phyloP scores from a whole-genome alignment of 2,797 vertebrate genomes.

The Antrozous pallidus region DNA sequence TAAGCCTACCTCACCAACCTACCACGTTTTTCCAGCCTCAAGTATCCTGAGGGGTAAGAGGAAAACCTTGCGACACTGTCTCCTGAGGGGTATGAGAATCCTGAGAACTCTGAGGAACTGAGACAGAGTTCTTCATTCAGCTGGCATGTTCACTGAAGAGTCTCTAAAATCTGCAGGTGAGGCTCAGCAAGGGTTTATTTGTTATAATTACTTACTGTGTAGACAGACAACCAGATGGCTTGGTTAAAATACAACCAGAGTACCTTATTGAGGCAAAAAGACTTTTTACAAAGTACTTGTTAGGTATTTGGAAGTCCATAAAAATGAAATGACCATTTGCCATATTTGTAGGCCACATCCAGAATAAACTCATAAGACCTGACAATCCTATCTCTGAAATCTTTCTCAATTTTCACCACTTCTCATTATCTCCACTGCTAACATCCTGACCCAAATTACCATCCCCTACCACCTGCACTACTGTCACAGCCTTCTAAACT shows the following conservation, averaged over 20 bases:
- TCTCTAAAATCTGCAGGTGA: background rate
- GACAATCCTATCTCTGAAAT: background rate
- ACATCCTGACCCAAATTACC: background rate
- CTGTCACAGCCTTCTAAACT: background rate
- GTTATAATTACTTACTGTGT: background rate
- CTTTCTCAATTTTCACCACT: conserved; percentile 7
- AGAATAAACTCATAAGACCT: background rate
- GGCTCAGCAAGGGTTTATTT: background rate
- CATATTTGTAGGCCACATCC: background rate
- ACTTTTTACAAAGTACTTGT: background rate
- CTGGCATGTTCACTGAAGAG: background rate
- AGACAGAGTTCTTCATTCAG: conserved; percentile 20
- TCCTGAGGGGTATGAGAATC: background rate
- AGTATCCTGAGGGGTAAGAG: background rate
- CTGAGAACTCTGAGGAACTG: background rate
- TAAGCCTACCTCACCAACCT: background rate
- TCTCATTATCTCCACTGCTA: background rate
- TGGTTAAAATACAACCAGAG: background rate
- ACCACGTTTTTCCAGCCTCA: background rate
- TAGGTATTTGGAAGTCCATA: background rate
- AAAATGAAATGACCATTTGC: background rate
- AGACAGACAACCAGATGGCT: background rate
- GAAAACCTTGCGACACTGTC: background rate
- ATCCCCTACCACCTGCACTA: background rate
- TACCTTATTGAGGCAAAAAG: background rate